Conservation (phyloP, 2,888 invertebrate species). For the Caenorhabditis sp. region DNA sequence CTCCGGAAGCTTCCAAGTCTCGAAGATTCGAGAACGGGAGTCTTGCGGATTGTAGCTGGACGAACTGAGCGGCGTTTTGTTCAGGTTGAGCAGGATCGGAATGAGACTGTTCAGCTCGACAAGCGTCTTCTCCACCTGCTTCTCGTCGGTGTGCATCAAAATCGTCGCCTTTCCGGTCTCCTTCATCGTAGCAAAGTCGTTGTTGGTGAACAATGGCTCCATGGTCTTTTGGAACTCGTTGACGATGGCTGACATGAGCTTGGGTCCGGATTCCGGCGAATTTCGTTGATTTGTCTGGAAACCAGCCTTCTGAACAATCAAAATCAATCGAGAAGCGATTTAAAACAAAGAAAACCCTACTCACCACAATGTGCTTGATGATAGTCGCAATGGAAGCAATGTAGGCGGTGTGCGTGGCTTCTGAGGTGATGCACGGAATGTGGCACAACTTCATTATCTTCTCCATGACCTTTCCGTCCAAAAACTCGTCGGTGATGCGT, state of each 20-base stretch:
- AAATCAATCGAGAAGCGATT: background rate
- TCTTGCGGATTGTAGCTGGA: slow-evolving; percentile 34
- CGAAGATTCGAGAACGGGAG: slow-evolving; percentile 43
- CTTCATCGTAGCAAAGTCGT: slow-evolving; percentile 26
- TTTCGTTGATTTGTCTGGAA: slow-evolving; percentile 43
- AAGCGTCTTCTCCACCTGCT: slow-evolving; percentile 46
- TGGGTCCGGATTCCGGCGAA: slow-evolving; percentile 32
- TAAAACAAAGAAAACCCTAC: slow-evolving; percentile 3
- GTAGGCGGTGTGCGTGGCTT: slow-evolving; percentile 45
- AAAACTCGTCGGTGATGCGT: slow-evolving; percentile 63
- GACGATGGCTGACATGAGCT: slow-evolving; percentile 48
- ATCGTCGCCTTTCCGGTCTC: slow-evolving; percentile 19
- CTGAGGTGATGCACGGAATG: slow-evolving; percentile 43
- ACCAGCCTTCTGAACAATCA: slow-evolving; percentile 47
- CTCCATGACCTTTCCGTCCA: slow-evolving; percentile 51
- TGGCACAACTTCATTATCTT: slow-evolving; percentile 57
- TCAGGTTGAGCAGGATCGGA: slow-evolving; percentile 54
- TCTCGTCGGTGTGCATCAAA: slow-evolving; percentile 44
- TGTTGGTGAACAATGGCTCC: slow-evolving; percentile 30
- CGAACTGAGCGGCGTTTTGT: slow-evolving; percentile 20
- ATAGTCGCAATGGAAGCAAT: slow-evolving; percentile 64
- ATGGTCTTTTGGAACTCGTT: slow-evolving; percentile 48
- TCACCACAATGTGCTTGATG: slow-evolving; percentile 63
- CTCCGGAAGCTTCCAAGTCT: slow-evolving; percentile 57
- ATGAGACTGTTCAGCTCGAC: slow-evolving; percentile 50